Conservation (phyloP, 2,113 vertebrate species). For the Centrocercus urophasianus region DNA sequence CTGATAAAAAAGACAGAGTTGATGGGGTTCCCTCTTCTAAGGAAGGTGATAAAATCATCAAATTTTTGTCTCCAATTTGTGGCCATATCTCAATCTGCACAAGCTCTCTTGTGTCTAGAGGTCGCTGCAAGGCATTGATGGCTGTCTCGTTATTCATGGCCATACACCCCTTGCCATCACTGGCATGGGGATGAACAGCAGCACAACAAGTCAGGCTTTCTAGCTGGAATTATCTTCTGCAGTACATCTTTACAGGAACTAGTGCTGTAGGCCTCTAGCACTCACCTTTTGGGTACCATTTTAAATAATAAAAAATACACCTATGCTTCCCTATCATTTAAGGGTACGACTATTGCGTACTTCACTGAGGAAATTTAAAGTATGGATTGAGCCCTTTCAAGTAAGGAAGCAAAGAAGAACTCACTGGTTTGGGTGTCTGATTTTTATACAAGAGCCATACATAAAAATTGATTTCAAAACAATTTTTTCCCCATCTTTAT, state of each 20-base stretch:
- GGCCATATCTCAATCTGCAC: not conserved
- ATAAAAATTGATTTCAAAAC: not conserved
- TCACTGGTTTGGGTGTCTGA: not conserved
- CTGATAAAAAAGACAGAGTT: not conserved
- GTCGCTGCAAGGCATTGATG: rapidly evolving
- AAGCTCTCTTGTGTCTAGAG: not conserved
- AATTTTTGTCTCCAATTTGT: not conserved
- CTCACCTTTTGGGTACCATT: not conserved
- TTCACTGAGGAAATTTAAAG: not conserved
- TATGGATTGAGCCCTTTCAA: not conserved
- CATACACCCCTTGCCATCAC: rapidly evolving
- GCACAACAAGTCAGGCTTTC: not conserved
- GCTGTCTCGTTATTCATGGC: not conserved
- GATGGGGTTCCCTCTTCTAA: not conserved
- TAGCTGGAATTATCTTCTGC: not conserved
- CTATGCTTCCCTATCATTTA: not conserved
- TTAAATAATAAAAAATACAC: not conserved
- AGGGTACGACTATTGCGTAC: not conserved
- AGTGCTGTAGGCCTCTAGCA: not conserved
- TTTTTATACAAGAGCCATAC: not conserved
- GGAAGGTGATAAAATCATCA: rapidly evolving
- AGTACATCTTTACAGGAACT: not conserved
- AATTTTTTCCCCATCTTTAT: not conserved
- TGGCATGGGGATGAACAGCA: not conserved
- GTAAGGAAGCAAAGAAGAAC: not conserved